phyloP scores from a whole-genome alignment of 2,888 invertebrate genomes.

The Sphaeridia pumilis region DNA sequence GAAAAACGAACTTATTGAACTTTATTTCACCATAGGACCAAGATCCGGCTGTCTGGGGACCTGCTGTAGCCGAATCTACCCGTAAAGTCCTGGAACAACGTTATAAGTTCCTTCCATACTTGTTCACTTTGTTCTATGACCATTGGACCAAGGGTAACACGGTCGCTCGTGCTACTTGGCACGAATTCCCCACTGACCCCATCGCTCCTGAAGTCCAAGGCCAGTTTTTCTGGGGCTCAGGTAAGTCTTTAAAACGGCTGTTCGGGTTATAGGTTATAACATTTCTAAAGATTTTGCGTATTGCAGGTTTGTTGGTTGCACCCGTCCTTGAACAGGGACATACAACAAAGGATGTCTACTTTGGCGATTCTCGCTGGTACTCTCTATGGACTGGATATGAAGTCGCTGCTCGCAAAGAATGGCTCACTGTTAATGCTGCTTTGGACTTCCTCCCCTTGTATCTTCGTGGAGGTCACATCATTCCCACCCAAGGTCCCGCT shows the following conservation, averaged over 20 bases:
- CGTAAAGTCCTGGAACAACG: constrained; percentile 52
- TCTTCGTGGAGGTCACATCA: constrained; percentile 56
- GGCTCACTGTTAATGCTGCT: constrained; percentile 47
- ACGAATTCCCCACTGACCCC: constrained; percentile 47
- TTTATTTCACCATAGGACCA: constrained; percentile 45
- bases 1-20: not conserved
- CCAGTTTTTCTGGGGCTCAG: constrained; percentile 67
- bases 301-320: constrained; percentile 51
- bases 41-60: constrained; percentile 68
- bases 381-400: constrained; percentile 43
- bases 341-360: constrained; percentile 45
- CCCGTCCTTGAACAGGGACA: constrained; percentile 52
- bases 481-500: constrained; percentile 55
- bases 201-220: constrained; percentile 55
- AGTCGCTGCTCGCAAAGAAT: constrained; percentile 41
- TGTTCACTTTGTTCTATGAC: constrained; percentile 50
- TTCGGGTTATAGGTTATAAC: not conserved
- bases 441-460: constrained; percentile 52
- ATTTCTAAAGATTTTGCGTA: not conserved
- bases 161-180: constrained; percentile 58
- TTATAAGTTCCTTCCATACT: constrained; percentile 62
- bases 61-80: constrained; percentile 53
- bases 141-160: constrained; percentile 60
- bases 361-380: constrained; percentile 58
- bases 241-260: not conserved